phyloP scores from a whole-genome alignment of 2,888 invertebrate species.

The Apodemia zela region DNA sequence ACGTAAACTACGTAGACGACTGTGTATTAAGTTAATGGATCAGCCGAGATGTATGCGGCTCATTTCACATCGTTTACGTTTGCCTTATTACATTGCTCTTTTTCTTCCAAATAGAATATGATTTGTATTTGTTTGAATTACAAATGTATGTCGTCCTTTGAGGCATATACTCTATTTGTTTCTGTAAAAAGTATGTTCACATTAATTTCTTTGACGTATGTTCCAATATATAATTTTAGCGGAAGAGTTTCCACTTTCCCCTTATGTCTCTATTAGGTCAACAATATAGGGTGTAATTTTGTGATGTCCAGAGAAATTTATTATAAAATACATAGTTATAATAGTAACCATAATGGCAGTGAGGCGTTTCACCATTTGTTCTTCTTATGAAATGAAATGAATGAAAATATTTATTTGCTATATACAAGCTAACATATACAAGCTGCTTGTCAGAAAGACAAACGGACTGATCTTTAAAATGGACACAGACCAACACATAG shows the following conservation, averaged over 20 bases:
- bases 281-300: not conserved
- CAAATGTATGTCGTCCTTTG: not conserved
- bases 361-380: too few relatives aligned
- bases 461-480: too few relatives aligned
- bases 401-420: too few relatives aligned
- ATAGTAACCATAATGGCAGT: too few relatives aligned
- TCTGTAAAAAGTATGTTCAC: not conserved
- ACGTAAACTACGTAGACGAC: conserved; percentile 23
- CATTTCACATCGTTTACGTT: conserved; percentile 18
- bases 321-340: too few relatives aligned
- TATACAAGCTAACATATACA: too few relatives aligned
- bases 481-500: too few relatives aligned
- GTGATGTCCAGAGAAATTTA: too few relatives aligned
- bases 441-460: too few relatives aligned
- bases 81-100: conserved; percentile 19
- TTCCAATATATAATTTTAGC: not conserved
- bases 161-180: not conserved
- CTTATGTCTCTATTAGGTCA: not conserved
- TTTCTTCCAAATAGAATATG: not conserved
- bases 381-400: too few relatives aligned
- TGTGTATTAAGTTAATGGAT: conserved; percentile 47
- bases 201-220: not conserved
- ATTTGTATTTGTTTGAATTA: not conserved
- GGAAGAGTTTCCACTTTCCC: not conserved
- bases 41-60: conserved; percentile 24